phyloP scores from a whole-genome alignment of 2,888 invertebrate species.

The Synanthedon myopaeformis region DNA sequence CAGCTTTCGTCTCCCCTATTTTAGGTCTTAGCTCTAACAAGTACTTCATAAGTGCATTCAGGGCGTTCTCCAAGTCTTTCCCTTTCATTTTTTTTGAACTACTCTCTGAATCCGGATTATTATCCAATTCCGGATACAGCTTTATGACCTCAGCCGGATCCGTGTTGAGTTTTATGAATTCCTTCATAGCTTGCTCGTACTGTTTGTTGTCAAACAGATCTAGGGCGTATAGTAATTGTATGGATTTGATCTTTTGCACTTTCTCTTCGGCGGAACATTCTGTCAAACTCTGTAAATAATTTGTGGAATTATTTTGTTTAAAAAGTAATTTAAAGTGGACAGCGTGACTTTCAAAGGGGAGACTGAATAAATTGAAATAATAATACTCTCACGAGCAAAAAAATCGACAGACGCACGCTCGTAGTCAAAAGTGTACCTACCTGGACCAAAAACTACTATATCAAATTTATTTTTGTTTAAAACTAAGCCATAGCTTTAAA shows the following conservation, averaged over 20 bases:
- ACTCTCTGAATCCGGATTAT: slow-evolving; percentile 32
- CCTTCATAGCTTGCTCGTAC: slow-evolving; percentile 90
- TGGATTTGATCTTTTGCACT: slow-evolving; percentile 83
- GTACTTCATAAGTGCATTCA: slow-evolving; percentile 90
- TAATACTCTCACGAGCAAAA: no score
- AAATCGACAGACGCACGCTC: no score
- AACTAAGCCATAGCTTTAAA: no score
- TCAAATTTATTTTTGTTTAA: no score
- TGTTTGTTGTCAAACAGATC: slow-evolving; percentile 91
- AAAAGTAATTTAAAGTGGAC: no score
- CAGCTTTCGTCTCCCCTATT: slow-evolving; percentile 40
- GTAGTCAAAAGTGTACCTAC: no score
- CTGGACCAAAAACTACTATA: no score
- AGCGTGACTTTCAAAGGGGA: slow-evolving; percentile 2
- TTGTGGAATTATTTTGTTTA: no score
- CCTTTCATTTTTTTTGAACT: slow-evolving; percentile 73
- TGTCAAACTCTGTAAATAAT: slow-evolving; percentile 77
- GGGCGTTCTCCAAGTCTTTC: slow-evolving; percentile 87
- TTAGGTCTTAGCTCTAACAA: slow-evolving; percentile 80
- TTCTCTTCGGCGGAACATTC: slow-evolving; percentile 86
- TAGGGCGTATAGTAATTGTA: slow-evolving; percentile 90
- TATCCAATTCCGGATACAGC: slow-evolving; percentile 90
- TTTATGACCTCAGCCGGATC: slow-evolving; percentile 97
- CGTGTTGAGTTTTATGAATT: slow-evolving; percentile 89
- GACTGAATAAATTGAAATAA: no score